These are phyloP conservation scores for Seriola quinqueradiata DNA, from an alignment of 2,113 vertebrate genomes.

Conservation along the genomic window DNA sequence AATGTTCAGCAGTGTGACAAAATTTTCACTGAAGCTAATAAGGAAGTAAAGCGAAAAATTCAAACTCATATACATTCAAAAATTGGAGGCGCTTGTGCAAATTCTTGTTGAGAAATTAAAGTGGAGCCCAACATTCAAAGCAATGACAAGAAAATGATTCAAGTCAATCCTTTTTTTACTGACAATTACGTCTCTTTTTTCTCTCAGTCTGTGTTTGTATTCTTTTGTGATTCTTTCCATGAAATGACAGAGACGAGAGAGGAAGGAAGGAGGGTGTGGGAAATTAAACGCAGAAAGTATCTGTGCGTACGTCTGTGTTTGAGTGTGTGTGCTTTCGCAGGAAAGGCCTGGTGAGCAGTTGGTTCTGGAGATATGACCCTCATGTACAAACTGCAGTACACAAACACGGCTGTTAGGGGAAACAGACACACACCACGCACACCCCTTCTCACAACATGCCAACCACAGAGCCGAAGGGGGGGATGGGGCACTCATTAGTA, in stretches of 20 bases:
- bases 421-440: constrained; percentile 36
- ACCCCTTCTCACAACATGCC: constrained; percentile 9
- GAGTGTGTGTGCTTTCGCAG: constrained; percentile 60
- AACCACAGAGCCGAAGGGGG: not conserved
- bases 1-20: constrained; percentile 1
- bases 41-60: not conserved
- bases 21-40: not conserved
- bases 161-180: constrained; percentile 15
- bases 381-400: constrained; percentile 44
- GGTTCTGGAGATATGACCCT: constrained; percentile 60
- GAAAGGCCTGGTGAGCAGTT: constrained; percentile 70
- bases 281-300: constrained; percentile 58
- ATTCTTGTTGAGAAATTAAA: constrained; percentile 11
- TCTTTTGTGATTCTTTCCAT: constrained; percentile 67
- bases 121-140: not conserved
- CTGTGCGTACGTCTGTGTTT: constrained; percentile 24
- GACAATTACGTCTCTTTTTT: constrained; percentile 12
- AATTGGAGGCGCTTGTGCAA: not conserved
- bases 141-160: constrained; percentile 28
- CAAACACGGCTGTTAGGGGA: constrained; percentile 55
- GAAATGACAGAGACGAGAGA: constrained; percentile 57
- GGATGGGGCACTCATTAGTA: constrained; percentile 2
- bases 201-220: not conserved
- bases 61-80: not conserved
- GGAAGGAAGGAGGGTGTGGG: constrained; percentile 67